Conservation (phyloP, 2,888 invertebrate species). For the Brachyopa scutellaris region DNA sequence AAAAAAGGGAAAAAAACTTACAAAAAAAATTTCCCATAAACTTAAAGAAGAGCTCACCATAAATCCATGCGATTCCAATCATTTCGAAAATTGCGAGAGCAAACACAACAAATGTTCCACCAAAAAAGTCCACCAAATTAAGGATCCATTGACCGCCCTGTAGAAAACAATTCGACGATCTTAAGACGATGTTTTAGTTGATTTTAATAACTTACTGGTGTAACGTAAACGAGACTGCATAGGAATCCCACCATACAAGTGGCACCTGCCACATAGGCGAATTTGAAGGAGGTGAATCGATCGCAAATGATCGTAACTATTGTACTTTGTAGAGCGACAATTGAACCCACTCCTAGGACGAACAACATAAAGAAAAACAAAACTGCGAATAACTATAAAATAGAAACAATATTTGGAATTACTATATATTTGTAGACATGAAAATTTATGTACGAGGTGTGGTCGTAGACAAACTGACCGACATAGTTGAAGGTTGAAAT, state of each 20-base stretch:
- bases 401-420: background rate
- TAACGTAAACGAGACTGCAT: conserved; percentile 87
- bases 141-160: conserved; percentile 85
- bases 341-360: conserved; percentile 89
- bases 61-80: conserved; percentile 84
- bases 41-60: too few relatives aligned
- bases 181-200: too few relatives aligned
- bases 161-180: too few relatives aligned
- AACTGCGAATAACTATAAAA: conserved; percentile 87
- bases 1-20: background rate
- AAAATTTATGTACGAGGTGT: background rate
- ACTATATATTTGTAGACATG: background rate
- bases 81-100: conserved; percentile 84
- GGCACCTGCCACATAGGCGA: conserved; percentile 84
- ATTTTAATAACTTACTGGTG: conserved; percentile 86
- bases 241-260: conserved; percentile 84
- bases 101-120: conserved; percentile 85
- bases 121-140: conserved; percentile 84
- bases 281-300: conserved; percentile 85
- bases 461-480: too few relatives aligned
- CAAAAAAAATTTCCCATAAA: background rate
- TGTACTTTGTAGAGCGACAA: conserved; percentile 87
- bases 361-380: conserved; percentile 92
- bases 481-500: too few relatives aligned
- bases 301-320: conserved; percentile 88